Percentiles rank a stretch among this genome's conserved stretches.
Evolutionary conservation across 2,113 vertebrate genomes (phyloP).

Genomic region (Ranitomeya variabilis): DNA sequence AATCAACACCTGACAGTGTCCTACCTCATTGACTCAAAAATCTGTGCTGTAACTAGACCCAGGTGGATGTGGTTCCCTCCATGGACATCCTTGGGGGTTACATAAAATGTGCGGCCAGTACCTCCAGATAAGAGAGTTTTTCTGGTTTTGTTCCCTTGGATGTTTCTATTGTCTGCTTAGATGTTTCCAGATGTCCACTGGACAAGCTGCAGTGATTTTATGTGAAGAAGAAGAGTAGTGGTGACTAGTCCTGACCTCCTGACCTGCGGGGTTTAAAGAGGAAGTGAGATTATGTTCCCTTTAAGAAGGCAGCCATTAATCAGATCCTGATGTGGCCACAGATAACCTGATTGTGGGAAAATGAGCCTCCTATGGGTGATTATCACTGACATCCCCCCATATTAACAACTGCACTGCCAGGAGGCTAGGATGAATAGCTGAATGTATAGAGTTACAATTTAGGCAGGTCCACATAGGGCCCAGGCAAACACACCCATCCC

Average conservation of each 20-base stretch:
- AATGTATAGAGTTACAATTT: background rate
- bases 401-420: background rate
- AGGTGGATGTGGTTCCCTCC: no score
- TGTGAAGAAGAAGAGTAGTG: background rate
- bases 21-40: no score
- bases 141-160: background rate
- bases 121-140: background rate
- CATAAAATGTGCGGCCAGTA: no score
- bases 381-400: background rate
- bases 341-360: conserved; percentile 52
- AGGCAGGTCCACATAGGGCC: background rate
- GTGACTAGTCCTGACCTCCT: conserved; percentile 6
- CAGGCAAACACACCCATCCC: background rate
- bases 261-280: background rate
- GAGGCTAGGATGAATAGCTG: background rate
- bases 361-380: conserved; percentile 30
- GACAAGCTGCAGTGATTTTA: background rate
- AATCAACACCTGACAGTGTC: no score
- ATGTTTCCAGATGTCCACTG: conserved; percentile 36
- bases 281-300: conserved; percentile 31
- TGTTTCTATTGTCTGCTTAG: background rate
- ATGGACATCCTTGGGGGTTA: background rate
- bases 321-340: conserved; percentile 32
- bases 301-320: conserved; percentile 33
- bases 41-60: no score